A percentile compares a stretch with the other conserved stretches of the same genome.
phyloP scores from a whole-genome alignment of 1,140 invertebrate species.

The Melanaphis sacchari region DNA sequence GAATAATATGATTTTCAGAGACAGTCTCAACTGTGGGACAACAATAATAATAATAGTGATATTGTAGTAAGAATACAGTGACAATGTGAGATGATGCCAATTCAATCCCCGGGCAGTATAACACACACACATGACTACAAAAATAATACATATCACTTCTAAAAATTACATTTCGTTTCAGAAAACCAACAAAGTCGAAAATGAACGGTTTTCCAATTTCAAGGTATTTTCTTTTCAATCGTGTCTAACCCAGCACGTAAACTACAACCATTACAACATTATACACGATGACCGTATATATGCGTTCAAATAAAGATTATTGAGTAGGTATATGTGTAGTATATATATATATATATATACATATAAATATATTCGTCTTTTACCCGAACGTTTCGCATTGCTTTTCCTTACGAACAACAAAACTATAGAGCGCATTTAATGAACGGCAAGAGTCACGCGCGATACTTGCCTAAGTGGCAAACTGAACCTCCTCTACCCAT shows the following conservation, averaged over 20 bases:
- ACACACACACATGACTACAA: neutral
- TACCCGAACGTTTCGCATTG: too few species aligned
- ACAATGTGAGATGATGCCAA: neutral
- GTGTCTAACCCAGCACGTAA: neutral
- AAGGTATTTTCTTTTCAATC: neutral
- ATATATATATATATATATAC: neutral
- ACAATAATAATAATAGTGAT: neutral
- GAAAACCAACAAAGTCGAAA: slow-evolving; percentile 7
- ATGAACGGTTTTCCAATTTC: slow-evolving; percentile 32
- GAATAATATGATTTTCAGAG: neutral
- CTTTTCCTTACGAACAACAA: neutral
- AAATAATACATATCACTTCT: neutral
- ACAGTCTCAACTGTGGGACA: neutral
- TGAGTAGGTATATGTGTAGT: neutral
- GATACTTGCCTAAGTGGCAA: slow-evolving; percentile 29
- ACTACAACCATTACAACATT: neutral
- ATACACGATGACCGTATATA: neutral
- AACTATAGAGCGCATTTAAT: slow-evolving; percentile 29
- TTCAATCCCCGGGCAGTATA: neutral
- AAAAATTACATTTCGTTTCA: slow-evolving; percentile 34
- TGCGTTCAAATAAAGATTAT: slow-evolving; percentile 27
- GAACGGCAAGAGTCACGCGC: slow-evolving; percentile 19
- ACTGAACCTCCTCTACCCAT: too few species aligned
- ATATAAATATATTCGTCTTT: neutral
- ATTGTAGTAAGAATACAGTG: neutral